Conservation (phyloP, 2,888 invertebrate species). For the Aphodius sticticus region DNA sequence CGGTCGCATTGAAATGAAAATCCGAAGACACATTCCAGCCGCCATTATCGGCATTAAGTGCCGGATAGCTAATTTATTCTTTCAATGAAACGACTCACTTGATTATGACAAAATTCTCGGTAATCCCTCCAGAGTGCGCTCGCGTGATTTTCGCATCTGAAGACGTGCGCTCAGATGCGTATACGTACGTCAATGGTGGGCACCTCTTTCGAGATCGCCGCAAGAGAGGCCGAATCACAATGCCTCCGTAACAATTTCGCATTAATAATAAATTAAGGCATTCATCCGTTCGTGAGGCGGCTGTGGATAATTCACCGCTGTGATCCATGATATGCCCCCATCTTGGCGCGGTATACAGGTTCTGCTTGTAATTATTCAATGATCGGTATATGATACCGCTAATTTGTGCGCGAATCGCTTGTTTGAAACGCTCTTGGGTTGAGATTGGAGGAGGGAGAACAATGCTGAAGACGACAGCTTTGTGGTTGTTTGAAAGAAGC, state of each 20-base stretch:
- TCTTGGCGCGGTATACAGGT: neutral
- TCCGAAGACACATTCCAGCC: neutral
- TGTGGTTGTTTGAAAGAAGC: neutral
- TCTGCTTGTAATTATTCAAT: slow-evolving; percentile 28
- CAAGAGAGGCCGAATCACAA: slow-evolving; percentile 12
- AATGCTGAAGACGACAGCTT: neutral
- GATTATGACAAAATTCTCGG: slow-evolving; percentile 4
- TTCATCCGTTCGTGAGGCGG: slow-evolving; percentile 18
- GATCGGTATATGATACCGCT: slow-evolving; percentile 24
- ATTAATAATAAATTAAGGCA: slow-evolving; percentile 32
- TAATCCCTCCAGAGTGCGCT: neutral
- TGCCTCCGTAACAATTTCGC: slow-evolving; percentile 35
- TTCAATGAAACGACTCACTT: slow-evolving; percentile 4
- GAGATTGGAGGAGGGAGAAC: neutral
- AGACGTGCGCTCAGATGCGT: neutral
- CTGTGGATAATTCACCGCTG: slow-evolving; percentile 9
- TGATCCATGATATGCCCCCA: slow-evolving; percentile 10
- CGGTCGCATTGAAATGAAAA: neutral
- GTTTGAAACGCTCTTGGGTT: neutral
- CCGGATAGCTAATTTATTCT: neutral
- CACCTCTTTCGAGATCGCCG: neutral
- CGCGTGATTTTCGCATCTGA: neutral
- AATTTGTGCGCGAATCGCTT: slow-evolving; percentile 10
- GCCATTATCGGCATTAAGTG: neutral
- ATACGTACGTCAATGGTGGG: neutral